These are phyloP conservation scores for Labia minor DNA, from an alignment of 2,888 invertebrate species.

Conservation along the genomic window DNA sequence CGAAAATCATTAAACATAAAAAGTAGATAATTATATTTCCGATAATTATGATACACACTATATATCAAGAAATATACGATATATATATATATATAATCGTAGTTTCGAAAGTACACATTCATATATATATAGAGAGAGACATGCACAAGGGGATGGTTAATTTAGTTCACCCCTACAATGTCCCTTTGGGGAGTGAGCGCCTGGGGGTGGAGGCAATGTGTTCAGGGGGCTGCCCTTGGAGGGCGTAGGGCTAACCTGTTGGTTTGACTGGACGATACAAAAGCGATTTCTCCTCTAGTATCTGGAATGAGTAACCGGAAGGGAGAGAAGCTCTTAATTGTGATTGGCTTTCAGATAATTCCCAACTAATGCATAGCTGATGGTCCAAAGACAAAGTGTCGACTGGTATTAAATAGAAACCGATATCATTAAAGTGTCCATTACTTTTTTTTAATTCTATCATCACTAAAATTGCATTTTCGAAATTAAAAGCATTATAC, in stretches of 20 bases:
- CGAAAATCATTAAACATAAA: conserved; percentile 8
- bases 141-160: conserved; percentile 1
- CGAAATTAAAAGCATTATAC: too few species aligned
- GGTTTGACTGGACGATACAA: conserved; percentile 13
- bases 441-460: too few species aligned
- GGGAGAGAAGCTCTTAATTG: not conserved
- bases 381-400: too few species aligned
- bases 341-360: conserved; percentile 2
- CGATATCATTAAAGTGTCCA: too few species aligned
- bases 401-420: too few species aligned
- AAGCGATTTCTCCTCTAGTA: not conserved
- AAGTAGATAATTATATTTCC: conserved; percentile 13
- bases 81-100: not conserved
- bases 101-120: not conserved
- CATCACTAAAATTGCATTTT: too few species aligned
- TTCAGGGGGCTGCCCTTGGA: not conserved
- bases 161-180: not conserved
- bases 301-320: not conserved
- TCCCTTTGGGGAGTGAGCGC: not conserved
- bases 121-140: not conserved
- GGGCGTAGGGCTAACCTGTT: conserved; percentile 9
- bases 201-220: not conserved
- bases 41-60: conserved; percentile 4
- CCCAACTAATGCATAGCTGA: not conserved
- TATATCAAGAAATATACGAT: too few species aligned